Conservation (phyloP, 2,113 vertebrate genomes). For the Stegostoma tigrinum region DNA sequence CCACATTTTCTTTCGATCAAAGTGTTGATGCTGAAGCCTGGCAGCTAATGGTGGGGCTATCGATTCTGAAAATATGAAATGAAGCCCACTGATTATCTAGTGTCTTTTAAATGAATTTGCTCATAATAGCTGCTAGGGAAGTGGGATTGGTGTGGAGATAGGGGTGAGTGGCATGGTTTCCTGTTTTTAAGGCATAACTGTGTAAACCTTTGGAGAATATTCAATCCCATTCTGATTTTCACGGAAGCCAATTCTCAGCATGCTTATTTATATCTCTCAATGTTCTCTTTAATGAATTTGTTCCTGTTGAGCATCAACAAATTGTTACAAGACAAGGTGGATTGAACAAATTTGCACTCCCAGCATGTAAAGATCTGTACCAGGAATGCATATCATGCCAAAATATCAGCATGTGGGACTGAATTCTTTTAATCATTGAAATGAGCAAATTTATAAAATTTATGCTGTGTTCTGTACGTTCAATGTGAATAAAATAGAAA, state of each 20-base stretch:
- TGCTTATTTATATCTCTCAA: neutral
- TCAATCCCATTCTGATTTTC: neutral
- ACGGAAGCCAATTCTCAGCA: neutral
- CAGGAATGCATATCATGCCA: neutral
- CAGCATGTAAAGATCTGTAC: neutral
- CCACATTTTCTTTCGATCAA: neutral
- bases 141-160: neutral
- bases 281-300: neutral
- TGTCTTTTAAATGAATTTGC: neutral
- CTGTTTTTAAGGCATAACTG: neutral
- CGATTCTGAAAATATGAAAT: neutral
- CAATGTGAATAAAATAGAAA: neutral
- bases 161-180: neutral
- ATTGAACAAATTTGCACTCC: neutral
- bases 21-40: neutral
- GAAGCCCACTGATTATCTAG: neutral
- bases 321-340: neutral
- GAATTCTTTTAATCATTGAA: neutral
- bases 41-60: neutral
- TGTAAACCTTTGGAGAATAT: neutral
- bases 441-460: neutral
- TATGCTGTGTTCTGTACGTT: neutral
- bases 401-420: neutral
- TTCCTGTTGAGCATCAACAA: neutral
- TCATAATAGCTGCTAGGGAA: neutral